Evolutionary conservation across 1,140 invertebrate genomes (phyloP).

Genomic region (Hypothenemus hampei): DNA sequence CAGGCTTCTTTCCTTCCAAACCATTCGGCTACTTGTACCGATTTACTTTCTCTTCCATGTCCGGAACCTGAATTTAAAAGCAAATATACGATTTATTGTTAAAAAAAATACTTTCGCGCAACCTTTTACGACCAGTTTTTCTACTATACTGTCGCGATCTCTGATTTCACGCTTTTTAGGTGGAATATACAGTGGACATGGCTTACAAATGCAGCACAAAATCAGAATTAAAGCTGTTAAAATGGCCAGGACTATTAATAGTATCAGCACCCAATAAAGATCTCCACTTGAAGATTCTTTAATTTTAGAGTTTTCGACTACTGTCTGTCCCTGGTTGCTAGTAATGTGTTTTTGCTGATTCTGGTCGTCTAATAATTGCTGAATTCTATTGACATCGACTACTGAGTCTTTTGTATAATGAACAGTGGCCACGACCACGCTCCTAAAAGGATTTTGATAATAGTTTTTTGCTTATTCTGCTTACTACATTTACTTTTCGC

Average conservation of each 20-base stretch:
- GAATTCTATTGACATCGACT: constrained; percentile 63
- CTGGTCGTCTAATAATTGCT: constrained; percentile 40
- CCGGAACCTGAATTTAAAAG: constrained; percentile 32
- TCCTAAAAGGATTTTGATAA: constrained; percentile 50
- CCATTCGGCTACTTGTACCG: constrained; percentile 66
- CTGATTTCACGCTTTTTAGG: constrained; percentile 49
- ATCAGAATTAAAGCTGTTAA: constrained; percentile 66
- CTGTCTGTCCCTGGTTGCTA: no score
- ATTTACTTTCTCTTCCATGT: constrained; percentile 61
- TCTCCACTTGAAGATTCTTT: constrained; percentile 30
- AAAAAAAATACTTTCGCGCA: background rate
- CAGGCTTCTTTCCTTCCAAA: constrained; percentile 52
- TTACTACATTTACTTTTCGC: constrained; percentile 39
- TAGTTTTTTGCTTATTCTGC: constrained; percentile 2
- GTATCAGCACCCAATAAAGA: constrained; percentile 69
- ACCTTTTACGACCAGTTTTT: constrained; percentile 30
- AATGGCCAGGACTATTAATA: constrained; percentile 66
- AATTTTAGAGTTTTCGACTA: constrained; percentile 25
- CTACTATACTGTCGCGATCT: constrained; percentile 33
- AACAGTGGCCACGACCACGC: constrained; percentile 70
- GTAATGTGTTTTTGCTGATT: constrained; percentile 15
- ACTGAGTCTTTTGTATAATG: constrained; percentile 60
- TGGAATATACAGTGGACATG: constrained; percentile 74
- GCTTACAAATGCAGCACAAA: constrained; percentile 73
- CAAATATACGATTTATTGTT: background rate